phyloP scores from a whole-genome alignment of 2,113 vertebrate genomes.

The Lamprotornis superbus region DNA sequence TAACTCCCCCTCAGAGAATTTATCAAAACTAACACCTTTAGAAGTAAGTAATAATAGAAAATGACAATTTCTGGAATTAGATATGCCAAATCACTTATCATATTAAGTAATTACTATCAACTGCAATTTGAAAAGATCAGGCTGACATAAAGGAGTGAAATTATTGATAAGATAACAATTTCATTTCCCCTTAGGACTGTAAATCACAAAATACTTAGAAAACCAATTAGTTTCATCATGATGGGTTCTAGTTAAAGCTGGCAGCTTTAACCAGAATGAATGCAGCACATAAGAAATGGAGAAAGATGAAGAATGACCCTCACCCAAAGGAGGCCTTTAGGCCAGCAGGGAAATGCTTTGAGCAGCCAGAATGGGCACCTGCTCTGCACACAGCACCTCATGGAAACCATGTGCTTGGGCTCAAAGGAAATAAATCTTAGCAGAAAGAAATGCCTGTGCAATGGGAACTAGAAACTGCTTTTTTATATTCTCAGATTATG shows the following conservation, averaged over 20 bases:
- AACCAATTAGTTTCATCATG: not conserved
- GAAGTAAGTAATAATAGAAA: not conserved
- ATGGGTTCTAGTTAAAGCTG: not conserved
- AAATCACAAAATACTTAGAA: not conserved
- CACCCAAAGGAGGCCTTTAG: not conserved
- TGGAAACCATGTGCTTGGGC: not conserved
- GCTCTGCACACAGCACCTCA: not conserved
- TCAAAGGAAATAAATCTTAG: not conserved
- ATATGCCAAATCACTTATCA: not conserved
- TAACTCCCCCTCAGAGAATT: not conserved
- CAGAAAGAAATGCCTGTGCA: not conserved
- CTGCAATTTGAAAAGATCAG: constrained; percentile 4
- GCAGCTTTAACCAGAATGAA: not conserved
- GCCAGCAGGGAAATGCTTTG: not conserved
- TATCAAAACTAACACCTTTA: not conserved
- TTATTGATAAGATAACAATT: constrained; percentile 25
- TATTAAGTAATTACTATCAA: not conserved
- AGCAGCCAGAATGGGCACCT: not conserved
- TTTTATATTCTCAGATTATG: not conserved
- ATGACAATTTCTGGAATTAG: not conserved
- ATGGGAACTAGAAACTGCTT: not conserved
- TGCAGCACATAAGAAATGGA: not conserved
- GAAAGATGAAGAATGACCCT: not conserved
- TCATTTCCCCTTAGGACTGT: not conserved
- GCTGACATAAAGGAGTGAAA: not conserved